Conservation (phyloP, 2,113 vertebrate species). For the Pteronura brasiliensis region DNA sequence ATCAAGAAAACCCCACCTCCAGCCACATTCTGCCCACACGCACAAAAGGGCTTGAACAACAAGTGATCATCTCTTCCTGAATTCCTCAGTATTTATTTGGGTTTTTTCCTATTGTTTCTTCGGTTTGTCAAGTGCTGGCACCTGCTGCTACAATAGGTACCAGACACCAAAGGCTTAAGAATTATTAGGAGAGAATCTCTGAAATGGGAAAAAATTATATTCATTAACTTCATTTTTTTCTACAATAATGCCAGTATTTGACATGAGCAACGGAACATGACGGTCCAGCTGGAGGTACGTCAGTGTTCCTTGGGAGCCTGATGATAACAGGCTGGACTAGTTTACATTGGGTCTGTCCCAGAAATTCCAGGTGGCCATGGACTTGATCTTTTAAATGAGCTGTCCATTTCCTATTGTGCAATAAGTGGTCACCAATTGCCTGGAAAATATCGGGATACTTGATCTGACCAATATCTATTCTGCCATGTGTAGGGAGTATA, state of each 20-base stretch:
- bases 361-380: constrained; percentile 56
- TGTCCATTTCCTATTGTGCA: constrained; percentile 47
- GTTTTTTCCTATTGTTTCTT: background rate
- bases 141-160: background rate
- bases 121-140: background rate
- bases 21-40: background rate
- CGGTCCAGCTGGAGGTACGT: constrained; percentile 27
- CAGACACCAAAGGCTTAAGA: constrained; percentile 21
- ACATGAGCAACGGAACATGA: constrained; percentile 2
- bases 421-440: constrained; percentile 43
- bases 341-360: constrained; percentile 39
- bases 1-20: background rate
- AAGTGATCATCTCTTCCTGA: background rate
- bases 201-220: constrained; percentile 47
- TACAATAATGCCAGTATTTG: constrained; percentile 30
- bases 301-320: constrained; percentile 3
- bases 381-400: constrained; percentile 55
- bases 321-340: constrained; percentile 8
- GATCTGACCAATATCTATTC: constrained; percentile 10
- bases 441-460: constrained; percentile 15
- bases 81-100: background rate
- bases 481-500: background rate
- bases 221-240: constrained; percentile 57
- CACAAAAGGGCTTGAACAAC: background rate
- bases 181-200: background rate